A percentile compares a stretch with the other conserved stretches of the same genome.
Evolutionary conservation across 1,140 invertebrate species (phyloP).

Genomic region (Heliconius nattereri): DNA sequence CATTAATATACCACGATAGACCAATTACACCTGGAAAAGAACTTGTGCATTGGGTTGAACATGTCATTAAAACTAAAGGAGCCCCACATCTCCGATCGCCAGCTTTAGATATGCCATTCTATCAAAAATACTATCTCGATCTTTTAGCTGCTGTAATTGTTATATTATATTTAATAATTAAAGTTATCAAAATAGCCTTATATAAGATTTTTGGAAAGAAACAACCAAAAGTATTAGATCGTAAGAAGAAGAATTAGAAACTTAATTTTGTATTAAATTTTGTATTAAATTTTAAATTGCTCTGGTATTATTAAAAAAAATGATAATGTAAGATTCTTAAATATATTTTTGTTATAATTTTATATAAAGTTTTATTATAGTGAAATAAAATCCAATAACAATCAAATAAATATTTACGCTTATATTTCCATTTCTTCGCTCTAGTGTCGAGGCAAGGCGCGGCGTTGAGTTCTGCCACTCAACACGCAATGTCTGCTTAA

Average conservation of each 20-base stretch:
- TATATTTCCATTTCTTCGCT: too few species aligned
- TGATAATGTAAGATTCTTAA: too few species aligned
- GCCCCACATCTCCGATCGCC: slow-evolving; percentile 58
- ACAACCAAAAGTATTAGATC: not conserved
- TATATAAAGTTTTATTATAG: too few species aligned
- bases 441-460: too few species aligned
- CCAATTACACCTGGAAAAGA: slow-evolving; percentile 51
- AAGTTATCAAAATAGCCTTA: slow-evolving; percentile 10
- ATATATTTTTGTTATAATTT: too few species aligned
- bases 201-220: slow-evolving; percentile 10
- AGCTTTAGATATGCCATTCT: slow-evolving; percentile 49
- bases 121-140: slow-evolving; percentile 57
- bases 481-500: too few species aligned
- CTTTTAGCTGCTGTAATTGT: slow-evolving; percentile 36
- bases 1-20: slow-evolving; percentile 56
- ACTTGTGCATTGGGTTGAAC: slow-evolving; percentile 58
- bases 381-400: too few species aligned
- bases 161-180: slow-evolving; percentile 17
- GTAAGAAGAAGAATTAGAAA: not conserved
- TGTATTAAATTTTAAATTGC: not conserved
- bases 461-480: too few species aligned
- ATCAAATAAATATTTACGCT: too few species aligned
- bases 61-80: slow-evolving; percentile 54
- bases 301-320: not conserved
- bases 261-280: not conserved